These are phyloP conservation scores for Pseudomyrmex sp. DNA, from an alignment of 1,140 invertebrate genomes.

Conservation along the genomic window DNA sequence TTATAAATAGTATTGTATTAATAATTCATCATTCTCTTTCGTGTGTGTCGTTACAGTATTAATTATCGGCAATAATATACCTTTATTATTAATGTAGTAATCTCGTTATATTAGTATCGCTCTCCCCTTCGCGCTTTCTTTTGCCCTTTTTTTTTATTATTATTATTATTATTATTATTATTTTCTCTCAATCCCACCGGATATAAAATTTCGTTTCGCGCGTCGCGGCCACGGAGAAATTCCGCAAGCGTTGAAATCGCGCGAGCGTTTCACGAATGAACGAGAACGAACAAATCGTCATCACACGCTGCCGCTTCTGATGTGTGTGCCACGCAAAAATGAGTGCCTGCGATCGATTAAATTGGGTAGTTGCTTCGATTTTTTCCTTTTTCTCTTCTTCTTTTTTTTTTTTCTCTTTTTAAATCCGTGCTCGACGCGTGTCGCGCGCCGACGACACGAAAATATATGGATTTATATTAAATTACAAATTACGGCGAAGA, in stretches of 20 bases:
- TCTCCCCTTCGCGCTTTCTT: constrained; percentile 41
- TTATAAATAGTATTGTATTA: constrained; percentile 83
- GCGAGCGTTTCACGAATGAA: constrained; percentile 56
- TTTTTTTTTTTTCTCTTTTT: no score
- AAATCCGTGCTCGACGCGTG: constrained; percentile 15
- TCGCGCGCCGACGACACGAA: constrained; percentile 14
- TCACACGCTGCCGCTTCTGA: not conserved
- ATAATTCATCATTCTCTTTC: constrained; percentile 78
- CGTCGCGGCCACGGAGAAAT: not conserved
- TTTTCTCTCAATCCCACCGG: constrained; percentile 47
- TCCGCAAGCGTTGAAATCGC: constrained; percentile 1
- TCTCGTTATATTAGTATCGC: constrained; percentile 68
- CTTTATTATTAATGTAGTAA: constrained; percentile 74
- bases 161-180: no score
- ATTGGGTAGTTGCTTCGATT: constrained; percentile 14
- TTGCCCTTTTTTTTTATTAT: not conserved
- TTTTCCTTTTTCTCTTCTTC: not conserved
- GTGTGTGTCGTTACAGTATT: constrained; percentile 76
- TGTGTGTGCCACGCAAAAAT: constrained; percentile 37
- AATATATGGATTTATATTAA: constrained; percentile 19
- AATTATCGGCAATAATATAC: constrained; percentile 82
- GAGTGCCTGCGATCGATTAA: constrained; percentile 39
- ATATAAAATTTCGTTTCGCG: constrained; percentile 25
- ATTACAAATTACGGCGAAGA: constrained; percentile 34
- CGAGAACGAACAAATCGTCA: constrained; percentile 27